These are phyloP conservation scores for Cephus nigrinus DNA, from an alignment of 2,888 invertebrate genomes.

Conservation along the genomic window DNA sequence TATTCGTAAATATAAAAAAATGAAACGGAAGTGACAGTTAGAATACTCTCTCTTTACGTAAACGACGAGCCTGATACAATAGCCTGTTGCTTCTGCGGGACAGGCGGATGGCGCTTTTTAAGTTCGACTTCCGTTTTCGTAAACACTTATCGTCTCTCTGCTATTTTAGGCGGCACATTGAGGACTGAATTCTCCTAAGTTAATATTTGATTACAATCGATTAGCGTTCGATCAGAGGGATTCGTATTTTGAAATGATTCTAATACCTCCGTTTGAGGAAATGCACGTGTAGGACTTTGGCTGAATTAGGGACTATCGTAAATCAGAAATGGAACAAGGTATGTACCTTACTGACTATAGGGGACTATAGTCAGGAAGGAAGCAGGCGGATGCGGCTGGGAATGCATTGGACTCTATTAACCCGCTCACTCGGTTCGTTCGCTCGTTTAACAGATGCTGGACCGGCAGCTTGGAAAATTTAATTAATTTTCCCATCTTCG, in stretches of 20 bases:
- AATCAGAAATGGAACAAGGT: background rate
- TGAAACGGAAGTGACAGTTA: background rate
- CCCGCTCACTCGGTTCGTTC: background rate
- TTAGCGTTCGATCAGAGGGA: background rate
- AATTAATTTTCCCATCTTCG: slow-evolving; percentile 42
- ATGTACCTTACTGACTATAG: background rate
- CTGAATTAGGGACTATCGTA: background rate
- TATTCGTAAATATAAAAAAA: background rate
- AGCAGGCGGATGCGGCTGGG: background rate
- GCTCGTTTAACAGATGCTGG: slow-evolving; percentile 3
- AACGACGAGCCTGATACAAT: background rate
- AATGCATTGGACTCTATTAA: slow-evolving; percentile 7
- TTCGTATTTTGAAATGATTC: background rate
- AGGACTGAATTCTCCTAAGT: background rate
- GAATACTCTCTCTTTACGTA: background rate
- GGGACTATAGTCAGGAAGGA: background rate
- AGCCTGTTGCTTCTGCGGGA: background rate
- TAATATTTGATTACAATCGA: background rate
- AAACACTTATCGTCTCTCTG: background rate
- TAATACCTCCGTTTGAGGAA: background rate
- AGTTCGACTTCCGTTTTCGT: background rate
- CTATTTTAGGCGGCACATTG: background rate
- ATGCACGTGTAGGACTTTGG: background rate
- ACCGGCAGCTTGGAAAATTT: slow-evolving; percentile 35
- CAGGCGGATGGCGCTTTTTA: background rate